Percentiles rank a stretch among this genome's conserved stretches.
Evolutionary conservation across 1,140 invertebrate species (phyloP).

Genomic region (Oscheius sp.): DNA sequence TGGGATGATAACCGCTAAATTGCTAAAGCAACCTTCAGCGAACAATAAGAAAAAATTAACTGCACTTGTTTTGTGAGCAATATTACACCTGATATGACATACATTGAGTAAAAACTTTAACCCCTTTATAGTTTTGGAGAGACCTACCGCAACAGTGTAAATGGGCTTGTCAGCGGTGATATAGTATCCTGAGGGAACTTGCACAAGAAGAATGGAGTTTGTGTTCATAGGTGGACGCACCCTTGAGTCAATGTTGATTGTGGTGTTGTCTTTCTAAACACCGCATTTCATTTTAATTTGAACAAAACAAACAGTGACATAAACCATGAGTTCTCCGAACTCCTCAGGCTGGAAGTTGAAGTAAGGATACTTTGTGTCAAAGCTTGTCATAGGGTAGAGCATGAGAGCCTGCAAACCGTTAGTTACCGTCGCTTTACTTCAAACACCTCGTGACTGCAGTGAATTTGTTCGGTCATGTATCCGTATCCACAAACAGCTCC

Average conservation of each 20-base stretch:
- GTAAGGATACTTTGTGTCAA: not conserved
- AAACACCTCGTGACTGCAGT: not conserved
- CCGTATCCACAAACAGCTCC: constrained; percentile 6
- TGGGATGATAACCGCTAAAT: too few relatives aligned
- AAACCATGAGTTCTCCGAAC: not conserved
- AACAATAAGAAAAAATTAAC: too few relatives aligned
- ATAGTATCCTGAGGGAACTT: not conserved
- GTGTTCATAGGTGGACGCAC: not conserved
- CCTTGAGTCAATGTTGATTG: not conserved
- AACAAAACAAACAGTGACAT: not conserved
- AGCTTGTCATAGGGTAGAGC: not conserved
- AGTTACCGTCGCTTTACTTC: not conserved
- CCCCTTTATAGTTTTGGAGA: too few relatives aligned
- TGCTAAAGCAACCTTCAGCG: too few relatives aligned
- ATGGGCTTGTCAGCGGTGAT: not conserved
- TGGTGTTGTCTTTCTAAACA: not conserved
- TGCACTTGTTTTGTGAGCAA: too few relatives aligned
- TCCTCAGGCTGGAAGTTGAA: not conserved
- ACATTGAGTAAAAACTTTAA: too few relatives aligned
- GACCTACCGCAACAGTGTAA: not conserved
- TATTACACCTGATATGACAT: too few relatives aligned
- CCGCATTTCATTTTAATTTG: not conserved
- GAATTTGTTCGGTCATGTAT: not conserved
- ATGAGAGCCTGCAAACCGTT: not conserved
- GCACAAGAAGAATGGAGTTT: not conserved